Conservation (phyloP, 2,888 invertebrate genomes). For the Thera britannica region DNA sequence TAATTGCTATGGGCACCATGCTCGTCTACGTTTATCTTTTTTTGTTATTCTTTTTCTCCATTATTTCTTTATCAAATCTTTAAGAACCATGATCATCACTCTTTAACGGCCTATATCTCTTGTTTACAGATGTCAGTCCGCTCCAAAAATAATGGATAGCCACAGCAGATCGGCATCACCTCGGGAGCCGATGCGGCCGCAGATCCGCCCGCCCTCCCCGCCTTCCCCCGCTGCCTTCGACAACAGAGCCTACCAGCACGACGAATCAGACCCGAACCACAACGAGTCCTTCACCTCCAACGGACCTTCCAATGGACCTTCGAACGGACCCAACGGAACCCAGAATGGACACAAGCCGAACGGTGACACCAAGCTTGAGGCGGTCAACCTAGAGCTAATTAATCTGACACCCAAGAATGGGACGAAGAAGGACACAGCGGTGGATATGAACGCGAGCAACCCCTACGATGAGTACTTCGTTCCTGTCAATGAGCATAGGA, state of each 20-base stretch:
- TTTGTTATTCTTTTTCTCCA: too few relatives aligned
- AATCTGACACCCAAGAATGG: conserved; percentile 88
- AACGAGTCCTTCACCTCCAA: conserved; percentile 81
- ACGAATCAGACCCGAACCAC: conserved; percentile 75
- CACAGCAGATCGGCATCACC: conserved; percentile 82
- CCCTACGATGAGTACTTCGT: conserved; percentile 94
- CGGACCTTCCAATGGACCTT: conserved; percentile 46
- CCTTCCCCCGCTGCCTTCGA: conserved; percentile 74
- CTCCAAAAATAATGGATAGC: conserved; percentile 80
- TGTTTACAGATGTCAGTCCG: conserved; percentile 79
- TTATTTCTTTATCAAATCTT: too few relatives aligned
- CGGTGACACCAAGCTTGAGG: conserved; percentile 85
- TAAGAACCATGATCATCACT: neutral
- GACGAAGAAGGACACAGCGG: conserved; percentile 86
- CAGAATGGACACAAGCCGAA: conserved; percentile 75
- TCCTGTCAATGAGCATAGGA: conserved; percentile 93
- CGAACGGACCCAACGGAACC: conserved; percentile 10
- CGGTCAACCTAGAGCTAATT: conserved; percentile 91
- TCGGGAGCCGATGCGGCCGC: conserved; percentile 80
- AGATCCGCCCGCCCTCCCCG: conserved; percentile 75
- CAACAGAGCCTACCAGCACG: conserved; percentile 77
- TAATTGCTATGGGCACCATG: too few relatives aligned
- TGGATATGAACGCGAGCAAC: conserved; percentile 87
- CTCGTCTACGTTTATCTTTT: too few relatives aligned
- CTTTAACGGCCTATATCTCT: conserved; percentile 19